Evolutionary conservation across 1,140 invertebrate species (phyloP).

Genomic region (Oedothorax gibbosus): DNA sequence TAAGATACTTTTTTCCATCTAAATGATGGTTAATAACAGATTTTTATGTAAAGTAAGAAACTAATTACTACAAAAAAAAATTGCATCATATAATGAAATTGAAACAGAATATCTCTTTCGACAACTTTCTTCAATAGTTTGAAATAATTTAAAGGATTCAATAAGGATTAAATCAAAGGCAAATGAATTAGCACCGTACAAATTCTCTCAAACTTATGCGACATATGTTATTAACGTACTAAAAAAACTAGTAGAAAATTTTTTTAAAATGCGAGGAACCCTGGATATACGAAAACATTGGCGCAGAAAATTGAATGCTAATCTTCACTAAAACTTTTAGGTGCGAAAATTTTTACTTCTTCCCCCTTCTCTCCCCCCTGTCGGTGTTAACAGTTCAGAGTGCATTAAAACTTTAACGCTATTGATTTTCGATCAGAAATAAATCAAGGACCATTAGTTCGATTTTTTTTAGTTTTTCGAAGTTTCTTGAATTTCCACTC

Average conservation of each 20-base stretch:
- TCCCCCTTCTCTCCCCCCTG: not conserved
- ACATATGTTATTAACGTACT: no score
- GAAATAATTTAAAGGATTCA: no score
- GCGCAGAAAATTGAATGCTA: not conserved
- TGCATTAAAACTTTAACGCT: constrained; percentile 55
- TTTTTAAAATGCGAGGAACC: constrained; percentile 20
- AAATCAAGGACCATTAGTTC: constrained; percentile 58
- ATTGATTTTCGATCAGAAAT: constrained; percentile 60
- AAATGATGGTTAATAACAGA: no score
- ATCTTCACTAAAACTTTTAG: constrained; percentile 46
- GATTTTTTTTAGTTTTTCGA: constrained; percentile 26
- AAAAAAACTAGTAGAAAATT: not conserved
- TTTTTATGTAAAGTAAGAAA: no score
- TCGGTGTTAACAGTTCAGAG: constrained; percentile 17
- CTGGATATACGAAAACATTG: not conserved
- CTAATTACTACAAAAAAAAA: no score
- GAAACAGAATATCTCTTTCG: no score
- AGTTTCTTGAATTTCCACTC: constrained; percentile 23
- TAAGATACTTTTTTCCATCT: no score
- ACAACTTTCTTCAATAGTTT: no score
- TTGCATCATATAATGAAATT: no score
- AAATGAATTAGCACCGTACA: no score
- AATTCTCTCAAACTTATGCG: no score
- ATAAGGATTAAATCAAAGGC: no score
- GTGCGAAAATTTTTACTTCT: constrained; percentile 46